Evolutionary conservation across 2,113 vertebrate species (phyloP), one percentile per base, ranked within the genome.

Genomic region (Oncorhynchus clarkii): DNA sequence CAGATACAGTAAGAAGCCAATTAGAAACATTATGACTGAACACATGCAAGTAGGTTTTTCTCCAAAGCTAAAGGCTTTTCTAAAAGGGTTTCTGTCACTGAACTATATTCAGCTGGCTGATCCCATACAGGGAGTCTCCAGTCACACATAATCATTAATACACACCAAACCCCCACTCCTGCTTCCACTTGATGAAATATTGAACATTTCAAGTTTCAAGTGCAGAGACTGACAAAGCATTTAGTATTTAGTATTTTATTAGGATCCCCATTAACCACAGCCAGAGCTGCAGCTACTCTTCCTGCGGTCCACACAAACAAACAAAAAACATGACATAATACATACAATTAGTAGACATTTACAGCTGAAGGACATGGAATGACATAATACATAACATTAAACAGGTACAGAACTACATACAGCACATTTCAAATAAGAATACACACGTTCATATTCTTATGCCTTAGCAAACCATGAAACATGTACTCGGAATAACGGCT

Each of bases 131-230:
- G 86, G 67, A 75, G 80, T 71, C 72, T 77, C 77, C 79, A 79
- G 85, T 83, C 82, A 83, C 80, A 81, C 82, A 87, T 81, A 81
- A 83, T 84, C 72, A 79, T 82, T 84, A 80, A 69, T 67, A 59
- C 66, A 13, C 67, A 76, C 22, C 88, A 84, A 75, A 11, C 9
- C 39, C 39, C 39, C 9, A 45, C 39, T 45, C 39, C 39, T 45
- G 39, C 27, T 79, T 65, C 31, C 66, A 51, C 77, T 85, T 22
- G 76, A 90, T 88, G 87, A 86, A 78, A 84, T 87, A 83, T 81
- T 87, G 64, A 90, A 88, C 78, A 82, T 83, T 87, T 85, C 78
- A 87, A 82, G 85, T 85, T 90, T 85, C 74, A 81, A 85, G 77
- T 84, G 76, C 60, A 81, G 34, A 70, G 24, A 76, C 73, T 77